Evolutionary conservation across 2,888 invertebrate genomes (phyloP).

Genomic region (Troides oblongomaculatus): DNA sequence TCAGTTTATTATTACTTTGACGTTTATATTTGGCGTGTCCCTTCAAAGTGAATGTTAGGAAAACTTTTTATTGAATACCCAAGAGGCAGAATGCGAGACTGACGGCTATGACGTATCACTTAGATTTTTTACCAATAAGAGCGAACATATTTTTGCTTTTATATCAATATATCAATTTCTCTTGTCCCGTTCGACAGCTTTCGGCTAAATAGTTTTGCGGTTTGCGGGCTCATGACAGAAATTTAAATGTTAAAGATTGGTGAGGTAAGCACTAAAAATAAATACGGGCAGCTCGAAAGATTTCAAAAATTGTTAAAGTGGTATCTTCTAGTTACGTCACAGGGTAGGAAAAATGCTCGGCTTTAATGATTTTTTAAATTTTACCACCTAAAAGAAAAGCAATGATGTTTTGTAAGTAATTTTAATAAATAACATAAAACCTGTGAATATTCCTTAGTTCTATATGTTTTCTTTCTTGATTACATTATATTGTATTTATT

Average conservation of each 20-base stretch:
- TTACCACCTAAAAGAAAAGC: too few species aligned
- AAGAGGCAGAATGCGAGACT: slow-evolving; percentile 60
- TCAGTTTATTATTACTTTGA: slow-evolving; percentile 13
- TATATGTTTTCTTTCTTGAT: too few species aligned
- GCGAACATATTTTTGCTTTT: slow-evolving; percentile 79
- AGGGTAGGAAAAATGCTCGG: too few species aligned
- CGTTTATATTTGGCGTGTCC: slow-evolving; percentile 36
- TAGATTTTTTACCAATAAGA: slow-evolving; percentile 70
- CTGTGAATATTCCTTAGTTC: too few species aligned
- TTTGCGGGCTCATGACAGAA: slow-evolving; percentile 26
- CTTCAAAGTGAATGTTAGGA: slow-evolving; percentile 38
- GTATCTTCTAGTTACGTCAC: too few species aligned
- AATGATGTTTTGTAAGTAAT: too few species aligned
- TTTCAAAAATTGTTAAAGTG: too few species aligned
- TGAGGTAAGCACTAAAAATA: background rate
- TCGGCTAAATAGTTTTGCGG: slow-evolving; percentile 46
- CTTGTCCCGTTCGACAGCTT: slow-evolving; percentile 61
- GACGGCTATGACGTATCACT: slow-evolving; percentile 78
- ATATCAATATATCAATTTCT: slow-evolving; percentile 76
- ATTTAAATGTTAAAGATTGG: slow-evolving; percentile 2
- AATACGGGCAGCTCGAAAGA: background rate
- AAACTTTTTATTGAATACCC: slow-evolving; percentile 71
- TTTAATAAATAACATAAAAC: too few species aligned
- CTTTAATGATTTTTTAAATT: too few species aligned
- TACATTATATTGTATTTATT: too few species aligned